Conservation (phyloP, 2,797 vertebrate genomes). For the Simalia tracyae region DNA sequence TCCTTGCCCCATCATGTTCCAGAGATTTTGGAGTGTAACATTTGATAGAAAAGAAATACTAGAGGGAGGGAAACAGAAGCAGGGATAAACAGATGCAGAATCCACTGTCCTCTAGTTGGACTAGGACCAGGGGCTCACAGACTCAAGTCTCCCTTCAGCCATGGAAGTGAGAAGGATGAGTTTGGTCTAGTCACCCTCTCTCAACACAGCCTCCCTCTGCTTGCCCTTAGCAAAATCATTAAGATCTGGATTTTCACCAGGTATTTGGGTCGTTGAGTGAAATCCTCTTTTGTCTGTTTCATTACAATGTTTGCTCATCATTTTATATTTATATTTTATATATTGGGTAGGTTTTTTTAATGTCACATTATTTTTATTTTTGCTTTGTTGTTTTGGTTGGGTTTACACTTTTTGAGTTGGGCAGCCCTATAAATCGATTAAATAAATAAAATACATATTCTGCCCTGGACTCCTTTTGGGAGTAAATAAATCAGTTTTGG, state of each 20-base stretch:
- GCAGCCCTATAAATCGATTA: background rate
- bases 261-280: background rate
- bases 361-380: background rate
- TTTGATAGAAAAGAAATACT: no score
- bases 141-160: background rate
- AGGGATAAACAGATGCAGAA: background rate
- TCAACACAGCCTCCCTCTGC: background rate
- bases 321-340: no score
- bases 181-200: background rate
- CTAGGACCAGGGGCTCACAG: background rate
- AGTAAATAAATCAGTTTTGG: background rate
- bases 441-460: background rate
- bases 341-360: background rate
- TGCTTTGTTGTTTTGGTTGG: background rate
- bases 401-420: background rate
- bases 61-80: background rate
- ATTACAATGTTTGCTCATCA: background rate
- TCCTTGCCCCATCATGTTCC: background rate
- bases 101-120: background rate
- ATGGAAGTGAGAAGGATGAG: background rate
- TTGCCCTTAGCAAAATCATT: background rate
- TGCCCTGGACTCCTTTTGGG: background rate
- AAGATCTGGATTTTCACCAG: background rate
- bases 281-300: background rate
- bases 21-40: no score